Base-by-base conservation (phyloP, 2,888 invertebrate species). In the Nematopogon swammerdamellus region DNA sequence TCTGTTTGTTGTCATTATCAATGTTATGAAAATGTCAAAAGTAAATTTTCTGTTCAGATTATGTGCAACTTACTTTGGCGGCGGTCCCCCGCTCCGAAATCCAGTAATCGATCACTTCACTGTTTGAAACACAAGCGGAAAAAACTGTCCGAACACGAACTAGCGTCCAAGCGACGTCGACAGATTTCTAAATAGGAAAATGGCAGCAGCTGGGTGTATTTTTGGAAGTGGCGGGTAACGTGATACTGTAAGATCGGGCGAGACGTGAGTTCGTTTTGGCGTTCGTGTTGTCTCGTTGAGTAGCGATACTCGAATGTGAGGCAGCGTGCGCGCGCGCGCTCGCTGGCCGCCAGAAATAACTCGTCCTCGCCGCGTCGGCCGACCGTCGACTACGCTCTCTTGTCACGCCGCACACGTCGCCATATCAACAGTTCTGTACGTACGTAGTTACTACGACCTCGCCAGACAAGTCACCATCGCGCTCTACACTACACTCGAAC, bases 141-240 rank as follows among this genome's bases (percentile, higher is more conserved):
- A 36, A 36, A 36, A 36, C 36, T 14, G 36, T 36, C 36, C 36
- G 36, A 36, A 36, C 36, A 36, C 36, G n/a, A 36, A 14, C 36
- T 36, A 36, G 11, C 8, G 18, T 44, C 44, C 18, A 44, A 17
- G 44, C 17, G 17, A 17, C 18, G 44, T 18, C 17, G 44, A 3
- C 14, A 17, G 44, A 17, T 44, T 44, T 44, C 19, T 44, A 44
- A 44, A 44, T 19, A 44, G 18, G 19, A 53, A 51, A 53, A 49
- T 50, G 53, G 53, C 52, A 51, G 52, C 46, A 46, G 45, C 18
- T 49, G 43, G 50, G 46, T 47, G 46, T 53, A 53, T 53, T 53
- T 53, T 53, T 50, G 50, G 53, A 53, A 42, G 52, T 49, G 50
- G 19, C 44, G 16, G 52, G 53, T 53, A 53, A 53, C 51, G 49